Base-by-base conservation (phyloP, 1,140 invertebrate genomes). In the Pachypsylla venusta region DNA sequence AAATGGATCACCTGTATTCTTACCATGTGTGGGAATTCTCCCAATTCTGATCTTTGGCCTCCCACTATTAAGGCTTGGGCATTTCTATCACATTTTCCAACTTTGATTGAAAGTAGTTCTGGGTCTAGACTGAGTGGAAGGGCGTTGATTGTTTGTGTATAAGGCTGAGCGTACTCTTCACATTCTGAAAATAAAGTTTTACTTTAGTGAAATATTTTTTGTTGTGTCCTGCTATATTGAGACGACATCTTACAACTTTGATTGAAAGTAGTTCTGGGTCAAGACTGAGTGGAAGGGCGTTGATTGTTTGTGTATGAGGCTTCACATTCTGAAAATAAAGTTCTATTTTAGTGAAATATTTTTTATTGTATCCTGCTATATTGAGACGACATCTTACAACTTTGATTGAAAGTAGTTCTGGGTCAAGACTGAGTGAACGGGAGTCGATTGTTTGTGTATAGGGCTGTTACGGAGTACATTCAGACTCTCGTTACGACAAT, bases 1-100 rank as follows among this genome's bases (percentile, higher is more conserved):
- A n/a, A n/a, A n/a, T n/a, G n/a, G n/a, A n/a, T n/a, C n/a, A n/a
- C n/a, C n/a, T n/a, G n/a, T n/a, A n/a, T n/a, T 40, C 66, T 68
- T 66, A 75, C 76, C 77, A 80, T 79, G 60, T 80, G 79, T 1
- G 79, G 78, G 61, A 79, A 81, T 60, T 80, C 76, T 16, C 70
- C 73, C 19, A 70, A 64, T 3, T 66, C 63, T 0, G 75, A 72
- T 35, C 70, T 66, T 22, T 68, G 68, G 2, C 75, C 76, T 22
- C 76, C 76, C 26, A 78, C 76, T 30, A 79, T 77, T 25, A 78
- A 60, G 0, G 71, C 70, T 10, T 75, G 64, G 55, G 74, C 64
- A 60, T 66, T 68, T 58, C 67, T 66, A 42, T 70, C 67, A 67
- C 73, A 75, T 64, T 70, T 64, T 35, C 65, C 66, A 28, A 72